Conservation (phyloP, 1,140 invertebrate species). For the Zaprionus capensis region DNA sequence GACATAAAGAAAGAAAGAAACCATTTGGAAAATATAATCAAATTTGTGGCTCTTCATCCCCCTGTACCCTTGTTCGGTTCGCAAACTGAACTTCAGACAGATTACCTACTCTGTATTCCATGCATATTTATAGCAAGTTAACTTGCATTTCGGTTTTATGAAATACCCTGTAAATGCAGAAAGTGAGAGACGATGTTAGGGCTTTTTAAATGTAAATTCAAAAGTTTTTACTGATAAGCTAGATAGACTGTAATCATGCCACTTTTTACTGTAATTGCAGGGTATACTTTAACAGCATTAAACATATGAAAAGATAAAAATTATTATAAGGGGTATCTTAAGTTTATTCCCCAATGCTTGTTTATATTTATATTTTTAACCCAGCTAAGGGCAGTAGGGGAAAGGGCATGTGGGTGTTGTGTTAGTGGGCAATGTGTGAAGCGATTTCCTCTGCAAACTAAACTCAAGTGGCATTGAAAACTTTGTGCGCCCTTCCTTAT, state of each 20-base stretch:
- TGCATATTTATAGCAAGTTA: slow-evolving; percentile 63
- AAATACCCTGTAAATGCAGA: slow-evolving; percentile 10
- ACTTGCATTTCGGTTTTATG: slow-evolving; percentile 30
- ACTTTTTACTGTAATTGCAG: not conserved
- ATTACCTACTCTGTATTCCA: slow-evolving; percentile 48
- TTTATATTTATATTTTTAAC: not conserved
- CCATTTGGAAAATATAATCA: slow-evolving; percentile 76
- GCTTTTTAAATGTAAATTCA: too few relatives aligned
- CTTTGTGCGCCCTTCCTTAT: slow-evolving; percentile 15
- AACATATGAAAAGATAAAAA: too few relatives aligned
- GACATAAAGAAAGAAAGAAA: slow-evolving; percentile 47
- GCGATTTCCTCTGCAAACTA: slow-evolving; percentile 40
- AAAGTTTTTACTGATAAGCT: too few relatives aligned
- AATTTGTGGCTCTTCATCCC: slow-evolving; percentile 46
- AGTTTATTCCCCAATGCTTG: not conserved
- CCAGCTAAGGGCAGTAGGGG: not conserved
- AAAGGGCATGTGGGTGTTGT: not conserved
- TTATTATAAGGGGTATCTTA: not conserved
- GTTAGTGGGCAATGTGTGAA: slow-evolving; percentile 24
- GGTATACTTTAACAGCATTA: not conserved
- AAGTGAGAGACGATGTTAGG: too few relatives aligned
- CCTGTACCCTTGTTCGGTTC: not conserved
- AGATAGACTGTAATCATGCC: too few relatives aligned
- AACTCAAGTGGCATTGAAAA: slow-evolving; percentile 63
- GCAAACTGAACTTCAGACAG: slow-evolving; percentile 33